phyloP scores from a whole-genome alignment of 2,797 vertebrate species.

The Scyliorhinus canicula region DNA sequence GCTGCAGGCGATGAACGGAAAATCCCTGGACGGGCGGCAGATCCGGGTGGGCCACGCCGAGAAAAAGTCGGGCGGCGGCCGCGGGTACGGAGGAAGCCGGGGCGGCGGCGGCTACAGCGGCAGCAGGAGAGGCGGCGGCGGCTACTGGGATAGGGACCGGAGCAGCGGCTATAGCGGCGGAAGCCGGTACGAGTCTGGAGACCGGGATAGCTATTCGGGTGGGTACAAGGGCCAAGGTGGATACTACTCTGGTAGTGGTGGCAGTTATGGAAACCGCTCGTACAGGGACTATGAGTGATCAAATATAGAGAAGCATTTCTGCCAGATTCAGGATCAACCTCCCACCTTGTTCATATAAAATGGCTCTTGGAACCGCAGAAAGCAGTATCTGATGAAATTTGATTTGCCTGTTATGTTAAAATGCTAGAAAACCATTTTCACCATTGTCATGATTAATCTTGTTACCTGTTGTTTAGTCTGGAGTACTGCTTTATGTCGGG shows the following conservation, averaged over 20 bases:
- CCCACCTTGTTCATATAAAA: not conserved
- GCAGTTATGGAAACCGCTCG: not conserved
- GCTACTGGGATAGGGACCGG: not conserved
- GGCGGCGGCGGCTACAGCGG: not conserved
- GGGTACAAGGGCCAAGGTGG: not conserved
- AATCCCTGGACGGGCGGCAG: constrained; percentile 16
- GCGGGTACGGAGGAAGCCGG: not conserved
- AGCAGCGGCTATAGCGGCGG: not conserved
- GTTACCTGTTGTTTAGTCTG: constrained; percentile 26
- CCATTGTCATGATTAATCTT: constrained; percentile 33
- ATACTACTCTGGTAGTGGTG: not conserved
- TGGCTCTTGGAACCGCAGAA: constrained; percentile 23
- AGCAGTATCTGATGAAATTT: constrained; percentile 24
- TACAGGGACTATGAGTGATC: constrained; percentile 32
- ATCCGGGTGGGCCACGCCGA: constrained; percentile 28
- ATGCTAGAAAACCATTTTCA: constrained; percentile 26
- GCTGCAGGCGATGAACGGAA: constrained; percentile 31
- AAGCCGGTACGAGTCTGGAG: not conserved
- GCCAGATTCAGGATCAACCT: not conserved
- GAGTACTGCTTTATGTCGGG: not conserved
- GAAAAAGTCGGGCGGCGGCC: not conserved
- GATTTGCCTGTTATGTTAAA: constrained; percentile 38
- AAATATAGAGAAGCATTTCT: not conserved
- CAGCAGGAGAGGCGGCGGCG: not conserved
- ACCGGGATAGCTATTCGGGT: not conserved